Percentiles rank a stretch among this genome's conserved stretches.
phyloP scores from a whole-genome alignment of 2,888 invertebrate genomes.

The Drosophila rellima region DNA sequence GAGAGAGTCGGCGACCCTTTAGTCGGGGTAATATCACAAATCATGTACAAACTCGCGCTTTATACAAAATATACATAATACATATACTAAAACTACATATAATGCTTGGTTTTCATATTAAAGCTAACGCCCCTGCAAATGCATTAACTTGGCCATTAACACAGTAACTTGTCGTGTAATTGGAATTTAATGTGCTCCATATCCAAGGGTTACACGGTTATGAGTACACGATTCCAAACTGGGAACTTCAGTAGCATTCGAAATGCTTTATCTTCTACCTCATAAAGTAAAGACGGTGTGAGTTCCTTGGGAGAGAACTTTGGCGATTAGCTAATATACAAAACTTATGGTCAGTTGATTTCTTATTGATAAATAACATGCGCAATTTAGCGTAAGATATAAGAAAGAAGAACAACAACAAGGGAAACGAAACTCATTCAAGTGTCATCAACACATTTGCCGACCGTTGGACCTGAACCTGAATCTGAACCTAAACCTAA shows the following conservation, averaged over 20 bases:
- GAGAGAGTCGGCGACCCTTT: neutral
- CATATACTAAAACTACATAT: slow-evolving; percentile 33
- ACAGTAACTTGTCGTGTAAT: slow-evolving; percentile 70
- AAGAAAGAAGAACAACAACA: slow-evolving; percentile 32
- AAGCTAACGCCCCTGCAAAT: slow-evolving; percentile 47
- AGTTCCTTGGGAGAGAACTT: slow-evolving; percentile 2
- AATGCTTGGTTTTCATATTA: slow-evolving; percentile 45
- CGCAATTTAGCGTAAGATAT: slow-evolving; percentile 72
- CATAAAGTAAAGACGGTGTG: slow-evolving; percentile 5
- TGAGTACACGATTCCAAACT: neutral
- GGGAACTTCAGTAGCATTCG: slow-evolving; percentile 29
- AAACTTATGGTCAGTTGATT: slow-evolving; percentile 82
- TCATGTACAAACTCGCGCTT: slow-evolving; percentile 56
- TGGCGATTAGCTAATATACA: slow-evolving; percentile 72
- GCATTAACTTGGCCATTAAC: slow-evolving; percentile 79
- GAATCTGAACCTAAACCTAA: slow-evolving; percentile 2
- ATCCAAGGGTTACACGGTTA: slow-evolving; percentile 44
- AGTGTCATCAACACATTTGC: slow-evolving; percentile 75
- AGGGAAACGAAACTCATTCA: slow-evolving; percentile 70
- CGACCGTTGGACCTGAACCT: slow-evolving; percentile 19
- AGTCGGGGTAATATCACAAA: slow-evolving; percentile 34
- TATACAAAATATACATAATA: slow-evolving; percentile 34
- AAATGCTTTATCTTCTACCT: slow-evolving; percentile 36
- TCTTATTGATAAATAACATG: slow-evolving; percentile 76
- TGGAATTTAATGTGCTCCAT: slow-evolving; percentile 71